A percentile compares a stretch with the other conserved stretches of the same genome.
Evolutionary conservation across 2,797 vertebrate species (phyloP).

Genomic region (Sphaeramia orbicularis): DNA sequence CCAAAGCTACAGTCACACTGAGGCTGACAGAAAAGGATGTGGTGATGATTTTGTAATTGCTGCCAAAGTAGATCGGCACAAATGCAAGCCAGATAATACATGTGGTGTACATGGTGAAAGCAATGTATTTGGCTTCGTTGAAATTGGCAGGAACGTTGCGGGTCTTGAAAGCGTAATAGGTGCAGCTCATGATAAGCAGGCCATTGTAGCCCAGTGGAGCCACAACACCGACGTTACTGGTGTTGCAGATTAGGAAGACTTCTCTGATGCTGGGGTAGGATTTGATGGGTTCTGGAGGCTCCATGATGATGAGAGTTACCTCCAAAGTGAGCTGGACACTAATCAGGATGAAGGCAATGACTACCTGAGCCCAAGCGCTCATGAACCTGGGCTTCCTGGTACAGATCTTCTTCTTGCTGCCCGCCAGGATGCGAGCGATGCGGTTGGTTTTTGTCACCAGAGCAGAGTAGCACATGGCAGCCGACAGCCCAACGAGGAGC

Average conservation of each 20-base stretch:
- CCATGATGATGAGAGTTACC: conserved; percentile 93
- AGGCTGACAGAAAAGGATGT: conserved; percentile 98
- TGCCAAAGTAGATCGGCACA: conserved; percentile 98
- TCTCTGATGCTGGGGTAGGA: conserved; percentile 97
- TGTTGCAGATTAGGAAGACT: conserved; percentile 98
- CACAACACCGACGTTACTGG: conserved; percentile 95
- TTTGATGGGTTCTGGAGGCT: conserved; percentile 94
- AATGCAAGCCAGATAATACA: conserved; percentile 99
- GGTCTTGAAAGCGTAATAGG: conserved; percentile 99
- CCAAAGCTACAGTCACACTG: conserved; percentile 96
- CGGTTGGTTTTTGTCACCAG: conserved; percentile 98
- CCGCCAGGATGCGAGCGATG: conserved; percentile 96
- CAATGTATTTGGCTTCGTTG: conserved; percentile 99
- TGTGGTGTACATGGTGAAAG: conserved; percentile 99
- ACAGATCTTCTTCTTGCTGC: conserved; percentile 99
- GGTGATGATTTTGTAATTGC: conserved; percentile 99
- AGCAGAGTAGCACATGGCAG: conserved; percentile 98
- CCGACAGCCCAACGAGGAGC: conserved; percentile 95
- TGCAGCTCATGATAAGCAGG: conserved; percentile 98
- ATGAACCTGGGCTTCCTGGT: conserved; percentile 97
- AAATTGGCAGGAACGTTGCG: conserved; percentile 98
- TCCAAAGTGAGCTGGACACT: conserved; percentile 94
- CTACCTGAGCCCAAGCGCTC: conserved; percentile 97
- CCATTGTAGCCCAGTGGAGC: conserved; percentile 97
- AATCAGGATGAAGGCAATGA: conserved; percentile 95